Base-by-base conservation (phyloP, 2,888 invertebrate genomes). In the Pachliopta kotzebuea region DNA sequence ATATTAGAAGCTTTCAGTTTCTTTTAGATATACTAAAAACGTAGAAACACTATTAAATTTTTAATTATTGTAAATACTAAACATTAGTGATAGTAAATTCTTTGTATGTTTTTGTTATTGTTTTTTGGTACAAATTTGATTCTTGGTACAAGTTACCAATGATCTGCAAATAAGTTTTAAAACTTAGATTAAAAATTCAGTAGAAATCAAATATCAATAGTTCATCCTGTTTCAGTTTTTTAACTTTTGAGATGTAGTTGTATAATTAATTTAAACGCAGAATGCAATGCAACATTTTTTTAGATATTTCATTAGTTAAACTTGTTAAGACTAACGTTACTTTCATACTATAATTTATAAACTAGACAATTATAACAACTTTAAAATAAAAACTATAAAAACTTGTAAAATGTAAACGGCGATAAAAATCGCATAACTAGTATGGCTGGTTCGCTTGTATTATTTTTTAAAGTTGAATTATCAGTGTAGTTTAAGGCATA, bases 391-490 rank as follows among this genome's bases (percentile, higher is more conserved):
- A 31, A 54, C 54, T 21, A 26, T 60, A 65, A 45, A 56, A 65
- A 57, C 29, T 49, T 49, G 57, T 45, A 49, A 58, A 31, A 58
- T 26, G 9, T 56, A 61, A 65, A 54, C 60, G 53, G 31, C 21
- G 65, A 65, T 65, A 61, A 61, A 61, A 58, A 65, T 58, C 65
- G 29, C 54, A 53, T 61, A 57, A 57, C 61, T 57, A 11, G 65
- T 54, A 58, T 23, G 37, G 24, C 65, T 31, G 58, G 62, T 55
- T 20, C 18, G 45, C 58, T 23, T 42, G 59, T 26, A 60, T 65
- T 66, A 62, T 62, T 66, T 62, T n/a, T 62, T 66, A 66, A 66
- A 24, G 62, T 31, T 50, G 58, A 62, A 59, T 62, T 54, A 29
- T 58, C 61, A 58, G 54, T 21, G 37, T 21, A 50, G 60, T 58